phyloP scores from a whole-genome alignment of 2,888 invertebrate genomes.

The Oscheius sp. region DNA sequence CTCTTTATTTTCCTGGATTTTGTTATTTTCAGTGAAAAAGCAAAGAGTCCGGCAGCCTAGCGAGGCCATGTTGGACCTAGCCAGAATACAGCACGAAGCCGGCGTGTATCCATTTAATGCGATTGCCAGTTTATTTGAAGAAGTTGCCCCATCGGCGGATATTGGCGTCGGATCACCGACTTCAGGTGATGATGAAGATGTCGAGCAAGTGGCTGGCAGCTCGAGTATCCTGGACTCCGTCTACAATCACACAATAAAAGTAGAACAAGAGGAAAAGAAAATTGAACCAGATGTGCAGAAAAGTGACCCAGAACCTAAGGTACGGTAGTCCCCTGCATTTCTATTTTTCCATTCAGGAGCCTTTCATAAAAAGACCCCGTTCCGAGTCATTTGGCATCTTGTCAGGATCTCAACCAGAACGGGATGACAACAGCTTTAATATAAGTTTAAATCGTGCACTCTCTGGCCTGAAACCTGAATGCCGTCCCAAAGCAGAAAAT shows the following conservation, averaged over 20 bases:
- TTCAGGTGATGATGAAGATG: slow-evolving; percentile 21
- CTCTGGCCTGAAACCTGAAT: slow-evolving; percentile 10
- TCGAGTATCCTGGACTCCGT: slow-evolving; percentile 17
- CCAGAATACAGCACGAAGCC: slow-evolving; percentile 27
- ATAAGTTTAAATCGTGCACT: slow-evolving; percentile 35
- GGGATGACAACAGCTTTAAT: slow-evolving; percentile 14
- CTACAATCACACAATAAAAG: slow-evolving; percentile 18
- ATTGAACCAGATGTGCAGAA: slow-evolving; percentile 10
- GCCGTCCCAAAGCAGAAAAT: slow-evolving; percentile 29
- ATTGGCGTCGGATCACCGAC: slow-evolving; percentile 6
- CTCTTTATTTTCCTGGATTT: not conserved
- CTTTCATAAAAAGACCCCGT: slow-evolving; percentile 14
- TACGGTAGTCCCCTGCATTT: not conserved
- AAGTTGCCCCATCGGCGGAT: not conserved
- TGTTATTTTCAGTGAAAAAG: not conserved
- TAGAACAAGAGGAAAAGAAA: slow-evolving; percentile 6
- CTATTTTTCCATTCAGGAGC: slow-evolving; percentile 15
- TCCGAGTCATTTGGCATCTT: slow-evolving; percentile 12
- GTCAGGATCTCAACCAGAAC: slow-evolving; percentile 10
- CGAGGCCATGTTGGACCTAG: slow-evolving; percentile 9
- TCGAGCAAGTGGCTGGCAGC: not conserved
- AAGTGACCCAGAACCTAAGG: slow-evolving; percentile 30
- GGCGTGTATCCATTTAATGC: slow-evolving; percentile 14
- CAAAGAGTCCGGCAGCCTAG: not conserved
- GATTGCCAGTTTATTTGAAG: slow-evolving; percentile 29